Conservation (phyloP, 2,888 invertebrate genomes). For the Carpatolechia fugitivella region DNA sequence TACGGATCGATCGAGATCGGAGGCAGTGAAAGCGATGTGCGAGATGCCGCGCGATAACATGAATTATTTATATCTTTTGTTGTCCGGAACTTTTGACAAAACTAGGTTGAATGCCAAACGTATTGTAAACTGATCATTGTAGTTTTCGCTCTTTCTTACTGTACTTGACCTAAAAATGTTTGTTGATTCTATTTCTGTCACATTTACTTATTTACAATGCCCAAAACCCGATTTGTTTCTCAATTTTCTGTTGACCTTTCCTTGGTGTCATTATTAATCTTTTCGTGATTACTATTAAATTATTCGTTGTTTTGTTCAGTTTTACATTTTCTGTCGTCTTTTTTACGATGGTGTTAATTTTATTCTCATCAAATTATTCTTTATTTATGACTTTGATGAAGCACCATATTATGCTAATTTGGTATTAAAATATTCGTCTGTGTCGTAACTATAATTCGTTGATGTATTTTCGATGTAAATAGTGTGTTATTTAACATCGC, state of each 20-base stretch:
- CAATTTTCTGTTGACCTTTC: background rate
- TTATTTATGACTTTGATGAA: background rate
- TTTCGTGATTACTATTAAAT: background rate
- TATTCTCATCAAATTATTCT: background rate
- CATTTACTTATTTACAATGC: background rate
- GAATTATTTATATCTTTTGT: background rate
- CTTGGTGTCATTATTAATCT: background rate
- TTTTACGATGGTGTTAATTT: background rate
- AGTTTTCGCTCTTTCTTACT: background rate
- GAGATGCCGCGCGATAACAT: background rate
- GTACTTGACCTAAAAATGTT: too few relatives aligned
- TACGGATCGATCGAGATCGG: constrained; percentile 1
- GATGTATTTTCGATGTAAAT: constrained; percentile 7
- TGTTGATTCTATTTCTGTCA: background rate
- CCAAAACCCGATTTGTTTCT: background rate
- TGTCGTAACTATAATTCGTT: background rate
- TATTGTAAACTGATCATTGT: background rate
- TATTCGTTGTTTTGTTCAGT: background rate
- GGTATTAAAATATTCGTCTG: background rate
- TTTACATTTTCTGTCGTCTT: background rate
- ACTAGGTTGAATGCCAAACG: background rate
- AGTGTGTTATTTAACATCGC: background rate
- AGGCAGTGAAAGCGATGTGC: constrained; percentile 3
- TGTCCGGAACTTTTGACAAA: background rate
- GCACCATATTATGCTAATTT: background rate